A percentile compares a stretch with the other conserved stretches of the same genome.
These are phyloP conservation scores for Prochilodus magdalenae DNA, from an alignment of 2,113 vertebrate species.

Conservation along the genomic window DNA sequence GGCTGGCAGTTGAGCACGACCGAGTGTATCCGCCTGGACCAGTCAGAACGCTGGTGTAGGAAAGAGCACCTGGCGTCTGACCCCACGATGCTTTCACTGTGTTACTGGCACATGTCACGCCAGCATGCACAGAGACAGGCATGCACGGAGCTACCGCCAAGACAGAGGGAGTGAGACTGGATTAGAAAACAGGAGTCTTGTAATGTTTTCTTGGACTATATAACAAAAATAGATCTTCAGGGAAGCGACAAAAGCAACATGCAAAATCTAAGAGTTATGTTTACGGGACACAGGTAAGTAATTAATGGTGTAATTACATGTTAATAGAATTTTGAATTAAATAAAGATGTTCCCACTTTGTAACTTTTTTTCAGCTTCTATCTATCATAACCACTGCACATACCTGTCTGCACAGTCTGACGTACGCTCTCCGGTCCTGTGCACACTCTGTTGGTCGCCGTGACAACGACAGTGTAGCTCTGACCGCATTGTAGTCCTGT, in stretches of 20 bases:
- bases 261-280: too few species aligned
- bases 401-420: slow-evolving; percentile 47
- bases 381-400: not conserved
- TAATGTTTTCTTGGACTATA: not conserved
- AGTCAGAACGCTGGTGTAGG: slow-evolving; percentile 63
- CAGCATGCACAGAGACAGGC: slow-evolving; percentile 57
- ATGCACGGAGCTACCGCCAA: slow-evolving; percentile 71
- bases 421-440: slow-evolving; percentile 33
- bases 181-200: too few species aligned
- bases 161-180: not conserved
- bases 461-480: slow-evolving; percentile 37
- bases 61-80: slow-evolving; percentile 56
- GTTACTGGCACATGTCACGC: slow-evolving; percentile 67
- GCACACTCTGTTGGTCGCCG: slow-evolving; percentile 43
- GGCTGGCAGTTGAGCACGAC: slow-evolving; percentile 47
- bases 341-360: too few species aligned
- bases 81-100: slow-evolving; percentile 68
- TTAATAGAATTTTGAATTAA: not conserved
- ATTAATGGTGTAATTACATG: too few species aligned
- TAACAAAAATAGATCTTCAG: too few species aligned
- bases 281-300: too few species aligned
- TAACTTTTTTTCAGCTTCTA: not conserved
- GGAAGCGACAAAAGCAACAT: too few species aligned
- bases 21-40: slow-evolving; percentile 42
- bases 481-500: slow-evolving; percentile 45